Base-by-base conservation (phyloP, 2,113 vertebrate genomes). In the Leptocoma aspasia region DNA sequence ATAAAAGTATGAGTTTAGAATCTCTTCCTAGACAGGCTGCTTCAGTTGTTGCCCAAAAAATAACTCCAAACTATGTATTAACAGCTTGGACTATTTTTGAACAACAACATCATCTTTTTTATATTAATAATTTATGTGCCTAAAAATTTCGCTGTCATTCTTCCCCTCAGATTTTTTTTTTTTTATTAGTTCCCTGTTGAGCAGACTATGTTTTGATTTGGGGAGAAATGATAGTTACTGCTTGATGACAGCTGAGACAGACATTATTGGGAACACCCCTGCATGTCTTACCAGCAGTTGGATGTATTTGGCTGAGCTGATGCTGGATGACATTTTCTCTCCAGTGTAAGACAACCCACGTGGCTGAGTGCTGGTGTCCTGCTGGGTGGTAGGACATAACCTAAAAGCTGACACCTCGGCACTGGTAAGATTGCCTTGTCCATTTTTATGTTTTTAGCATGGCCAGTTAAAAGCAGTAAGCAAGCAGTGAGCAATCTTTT, bases 131-230 rank as follows among this genome's bases (percentile, higher is more conserved):
- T 87, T 87, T 72, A 91, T 75, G n/a, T 42, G 86, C n/a, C 76
- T 83, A 93, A 95, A 94, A 95, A 86, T 89, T 81, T 89, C 60
- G 42, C 54, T 92, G 82, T 90, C 89, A 83, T 83, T 90, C 59
- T 79, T 87, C 47, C 33, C 33, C 23, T 92, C 56, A 89, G 70
- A 89, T 80, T 93, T 88, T 37, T 87, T 66, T 81, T 92, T 92
- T 94, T 95, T 93, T 86, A 92, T 96, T 95, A 94, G 89, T 44
- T 91, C 70, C 57, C 84, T 69, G 53, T 87, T 87, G 49, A 95
- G 83, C 86, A 95, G 84, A 95, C 68, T 79, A 87, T 95, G 77
- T 95, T 97, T 95, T 96, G 94, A 91, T 91, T 64, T 84, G 27
- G 39, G 35, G 41, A 91, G 57, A 87, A 69, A 91, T 92, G 41